These are phyloP conservation scores for Nipponia nippon DNA, from an alignment of 2,113 vertebrate species.

Conservation along the genomic window DNA sequence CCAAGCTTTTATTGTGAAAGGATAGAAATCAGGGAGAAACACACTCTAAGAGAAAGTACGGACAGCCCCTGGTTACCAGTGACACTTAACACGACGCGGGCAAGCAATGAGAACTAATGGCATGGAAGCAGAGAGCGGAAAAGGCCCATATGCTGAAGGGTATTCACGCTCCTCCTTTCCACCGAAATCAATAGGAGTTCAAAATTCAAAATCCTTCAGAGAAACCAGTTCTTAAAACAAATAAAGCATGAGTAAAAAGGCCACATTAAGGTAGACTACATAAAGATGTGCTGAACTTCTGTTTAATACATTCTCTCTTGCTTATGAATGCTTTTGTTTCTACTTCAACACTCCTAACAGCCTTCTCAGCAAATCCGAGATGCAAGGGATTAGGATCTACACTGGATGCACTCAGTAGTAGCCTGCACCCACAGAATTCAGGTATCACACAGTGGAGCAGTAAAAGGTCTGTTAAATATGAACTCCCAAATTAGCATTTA, in stretches of 20 bases:
- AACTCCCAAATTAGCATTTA: not conserved
- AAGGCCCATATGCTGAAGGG: not conserved
- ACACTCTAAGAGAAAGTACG: not conserved
- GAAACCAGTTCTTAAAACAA: not conserved
- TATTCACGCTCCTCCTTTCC: not conserved
- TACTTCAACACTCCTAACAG: not conserved
- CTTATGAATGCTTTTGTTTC: not conserved
- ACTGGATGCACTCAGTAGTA: not conserved
- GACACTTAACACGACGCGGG: not conserved
- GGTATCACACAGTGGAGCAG: not conserved
- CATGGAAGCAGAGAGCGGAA: not conserved
- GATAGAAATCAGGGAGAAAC: not conserved
- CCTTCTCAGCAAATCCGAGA: not conserved
- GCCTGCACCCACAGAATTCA: not conserved
- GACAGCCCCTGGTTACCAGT: not conserved
- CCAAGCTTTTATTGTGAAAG: not conserved
- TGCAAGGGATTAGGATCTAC: not conserved
- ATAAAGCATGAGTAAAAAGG: not conserved
- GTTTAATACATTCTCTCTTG: not conserved
- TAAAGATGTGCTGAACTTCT: not conserved
- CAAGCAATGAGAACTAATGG: not conserved
- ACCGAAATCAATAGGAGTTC: not conserved
- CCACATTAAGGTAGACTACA: not conserved
- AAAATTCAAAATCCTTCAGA: not conserved
- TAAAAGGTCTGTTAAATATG: not conserved